These are phyloP conservation scores for Cecidostiba fungosa DNA, from an alignment of 2,888 invertebrate species.

Conservation along the genomic window DNA sequence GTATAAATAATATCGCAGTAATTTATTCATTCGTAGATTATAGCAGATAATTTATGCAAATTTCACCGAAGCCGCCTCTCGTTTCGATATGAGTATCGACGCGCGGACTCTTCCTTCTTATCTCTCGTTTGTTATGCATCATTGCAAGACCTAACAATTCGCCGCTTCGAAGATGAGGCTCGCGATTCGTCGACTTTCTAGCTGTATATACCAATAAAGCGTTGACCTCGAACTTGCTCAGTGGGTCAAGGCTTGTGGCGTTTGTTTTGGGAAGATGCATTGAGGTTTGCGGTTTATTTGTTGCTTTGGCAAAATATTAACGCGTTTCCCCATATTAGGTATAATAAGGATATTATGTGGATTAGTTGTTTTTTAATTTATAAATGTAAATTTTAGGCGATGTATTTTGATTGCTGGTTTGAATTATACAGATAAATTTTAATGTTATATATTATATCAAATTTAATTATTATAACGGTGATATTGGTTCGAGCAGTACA, in stretches of 20 bases:
- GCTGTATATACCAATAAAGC: slow-evolving; percentile 53
- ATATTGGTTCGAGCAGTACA: too few relatives aligned
- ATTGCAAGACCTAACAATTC: slow-evolving; percentile 10
- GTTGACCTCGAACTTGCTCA: slow-evolving; percentile 66
- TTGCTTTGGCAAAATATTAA: neutral
- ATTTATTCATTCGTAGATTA: too few relatives aligned
- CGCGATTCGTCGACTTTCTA: slow-evolving; percentile 65
- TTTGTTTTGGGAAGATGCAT: slow-evolving; percentile 28
- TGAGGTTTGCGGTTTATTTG: neutral
- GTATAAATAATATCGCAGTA: too few relatives aligned
- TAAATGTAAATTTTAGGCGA: too few relatives aligned
- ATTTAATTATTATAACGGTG: neutral
- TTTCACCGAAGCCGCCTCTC: neutral
- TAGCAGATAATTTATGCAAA: too few relatives aligned
- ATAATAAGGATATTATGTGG: neutral
- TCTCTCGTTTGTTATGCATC: neutral
- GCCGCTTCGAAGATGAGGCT: slow-evolving; percentile 65
- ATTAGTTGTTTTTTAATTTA: too few relatives aligned
- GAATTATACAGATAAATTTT: too few relatives aligned
- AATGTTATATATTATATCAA: too few relatives aligned
- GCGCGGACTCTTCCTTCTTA: neutral
- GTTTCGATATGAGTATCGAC: neutral
- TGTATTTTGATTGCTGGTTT: too few relatives aligned
- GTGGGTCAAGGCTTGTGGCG: slow-evolving; percentile 64
- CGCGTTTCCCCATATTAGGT: too few relatives aligned